phyloP scores from a whole-genome alignment of 2,888 invertebrate species.

The Plusia festucae region DNA sequence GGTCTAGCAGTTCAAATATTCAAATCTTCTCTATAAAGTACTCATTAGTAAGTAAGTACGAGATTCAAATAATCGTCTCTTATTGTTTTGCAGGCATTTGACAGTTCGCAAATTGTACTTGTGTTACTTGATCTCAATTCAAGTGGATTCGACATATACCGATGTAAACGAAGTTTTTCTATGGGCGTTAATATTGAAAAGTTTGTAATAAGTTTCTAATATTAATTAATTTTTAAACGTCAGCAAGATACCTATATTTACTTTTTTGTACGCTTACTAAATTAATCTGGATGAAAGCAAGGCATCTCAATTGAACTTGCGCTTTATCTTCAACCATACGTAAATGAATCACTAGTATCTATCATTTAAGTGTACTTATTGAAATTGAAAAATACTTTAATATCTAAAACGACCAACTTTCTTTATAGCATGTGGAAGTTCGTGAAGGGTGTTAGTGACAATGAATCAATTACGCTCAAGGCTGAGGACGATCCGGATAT shows the following conservation, averaged over 20 bases:
- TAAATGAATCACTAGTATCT: neutral
- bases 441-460: conserved; percentile 98
- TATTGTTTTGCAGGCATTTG: conserved; percentile 95
- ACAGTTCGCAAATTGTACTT: conserved; percentile 99
- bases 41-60: no score
- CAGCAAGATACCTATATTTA: no score
- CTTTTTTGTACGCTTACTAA: no score
- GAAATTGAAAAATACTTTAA: neutral
- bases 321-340: no score
- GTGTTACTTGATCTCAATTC: conserved; percentile 97
- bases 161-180: conserved; percentile 99
- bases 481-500: conserved; percentile 98
- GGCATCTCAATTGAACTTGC: no score
- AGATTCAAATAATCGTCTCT: no score
- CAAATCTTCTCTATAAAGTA: no score
- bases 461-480: conserved; percentile 99
- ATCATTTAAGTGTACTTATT: no score
- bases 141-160: conserved; percentile 99
- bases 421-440: conserved; percentile 97
- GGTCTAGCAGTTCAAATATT: no score
- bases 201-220: conserved; percentile 80
- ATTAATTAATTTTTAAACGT: no score
- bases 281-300: no score
- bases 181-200: conserved; percentile 99
- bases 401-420: neutral